phyloP scores from a whole-genome alignment of 2,797 vertebrate species.

The Karalla daura region DNA sequence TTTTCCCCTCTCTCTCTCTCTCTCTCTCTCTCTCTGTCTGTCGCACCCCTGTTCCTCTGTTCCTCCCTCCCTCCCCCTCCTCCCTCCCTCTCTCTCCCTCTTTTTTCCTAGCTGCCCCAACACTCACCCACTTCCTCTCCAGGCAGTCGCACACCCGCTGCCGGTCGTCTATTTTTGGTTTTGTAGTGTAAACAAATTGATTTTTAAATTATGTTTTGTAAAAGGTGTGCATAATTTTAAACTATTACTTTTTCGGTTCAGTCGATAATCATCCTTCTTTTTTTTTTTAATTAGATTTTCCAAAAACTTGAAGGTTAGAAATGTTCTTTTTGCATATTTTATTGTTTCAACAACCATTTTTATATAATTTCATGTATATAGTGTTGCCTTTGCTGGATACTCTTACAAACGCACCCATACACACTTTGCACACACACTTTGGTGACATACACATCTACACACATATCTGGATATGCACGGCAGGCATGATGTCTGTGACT shows the following conservation, averaged over 20 bases:
- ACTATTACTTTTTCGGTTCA: conserved; percentile 64
- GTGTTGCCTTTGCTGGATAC: conserved; percentile 79
- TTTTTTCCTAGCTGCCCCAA: too few relatives aligned
- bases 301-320: conserved; percentile 77
- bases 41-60: too few relatives aligned
- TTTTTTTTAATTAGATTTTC: conserved; percentile 71
- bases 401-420: conserved; percentile 56
- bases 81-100: too few relatives aligned
- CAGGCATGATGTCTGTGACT: conserved; percentile 67
- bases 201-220: conserved; percentile 73
- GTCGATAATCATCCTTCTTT: conserved; percentile 47
- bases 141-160: conserved; percentile 67
- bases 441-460: conserved; percentile 66
- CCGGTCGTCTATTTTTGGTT: conserved; percentile 50
- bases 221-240: conserved; percentile 79
- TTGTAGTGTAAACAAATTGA: conserved; percentile 62
- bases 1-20: conserved; percentile 45
- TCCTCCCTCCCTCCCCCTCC: too few relatives aligned
- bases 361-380: conserved; percentile 80
- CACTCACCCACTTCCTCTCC: conserved; percentile 38
- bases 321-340: conserved; percentile 55
- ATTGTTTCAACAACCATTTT: conserved; percentile 70
- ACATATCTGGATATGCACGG: conserved; percentile 68
- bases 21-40: too few relatives aligned
- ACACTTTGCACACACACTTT: conserved; percentile 65